These are phyloP conservation scores for Acanthosoma haemorrhoidale DNA, from an alignment of 2,888 invertebrate species.

Conservation along the genomic window DNA sequence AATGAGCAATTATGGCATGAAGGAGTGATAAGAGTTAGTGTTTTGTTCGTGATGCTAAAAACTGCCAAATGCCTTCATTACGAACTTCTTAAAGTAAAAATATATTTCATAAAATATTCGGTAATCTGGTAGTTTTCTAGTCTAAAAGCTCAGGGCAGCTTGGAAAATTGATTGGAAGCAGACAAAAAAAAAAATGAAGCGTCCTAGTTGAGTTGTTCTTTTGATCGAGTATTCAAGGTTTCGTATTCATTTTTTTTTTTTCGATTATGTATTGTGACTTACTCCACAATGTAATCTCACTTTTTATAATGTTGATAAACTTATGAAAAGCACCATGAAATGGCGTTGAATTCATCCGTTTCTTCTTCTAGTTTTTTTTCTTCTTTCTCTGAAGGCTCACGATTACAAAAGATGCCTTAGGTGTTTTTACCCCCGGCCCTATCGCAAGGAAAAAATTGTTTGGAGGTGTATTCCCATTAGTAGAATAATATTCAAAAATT, in stretches of 20 bases:
- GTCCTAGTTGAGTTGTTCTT: neutral
- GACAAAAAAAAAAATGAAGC: neutral
- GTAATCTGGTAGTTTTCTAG: no score
- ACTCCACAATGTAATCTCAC: neutral
- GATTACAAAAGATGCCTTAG: neutral
- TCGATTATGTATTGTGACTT: neutral
- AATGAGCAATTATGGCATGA: no score
- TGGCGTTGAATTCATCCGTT: neutral
- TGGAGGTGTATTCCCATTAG: no score
- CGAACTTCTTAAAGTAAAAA: no score
- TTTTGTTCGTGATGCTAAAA: no score
- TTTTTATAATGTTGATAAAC: constrained; percentile 1
- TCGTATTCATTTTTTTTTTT: neutral
- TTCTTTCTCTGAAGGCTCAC: neutral
- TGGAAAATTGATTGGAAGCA: neutral
- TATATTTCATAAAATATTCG: no score
- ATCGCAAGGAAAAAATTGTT: no score
- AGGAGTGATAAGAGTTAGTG: no score
- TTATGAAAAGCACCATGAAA: neutral
- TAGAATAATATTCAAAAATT: no score
- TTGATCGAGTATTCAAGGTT: neutral
- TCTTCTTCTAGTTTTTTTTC: neutral
- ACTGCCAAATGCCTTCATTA: no score
- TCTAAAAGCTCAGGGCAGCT: no score
- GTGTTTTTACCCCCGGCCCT: no score